phyloP scores from a whole-genome alignment of 2,113 vertebrate genomes.

The Myotis brandtii region DNA sequence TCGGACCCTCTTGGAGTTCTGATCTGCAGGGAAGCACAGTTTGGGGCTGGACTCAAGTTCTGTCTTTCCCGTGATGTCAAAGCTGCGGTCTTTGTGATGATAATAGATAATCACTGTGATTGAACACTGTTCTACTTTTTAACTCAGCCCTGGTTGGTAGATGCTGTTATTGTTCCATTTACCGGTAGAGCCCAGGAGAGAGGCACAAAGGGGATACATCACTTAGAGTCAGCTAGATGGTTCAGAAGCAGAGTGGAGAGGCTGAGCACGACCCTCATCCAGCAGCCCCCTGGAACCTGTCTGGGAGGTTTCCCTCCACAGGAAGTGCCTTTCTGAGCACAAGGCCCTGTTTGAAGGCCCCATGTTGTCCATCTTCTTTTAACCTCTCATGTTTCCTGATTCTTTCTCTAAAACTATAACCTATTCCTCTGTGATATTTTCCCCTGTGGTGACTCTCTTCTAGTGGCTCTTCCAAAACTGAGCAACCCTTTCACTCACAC shows the following conservation, averaged over 20 bases:
- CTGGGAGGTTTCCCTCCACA: background rate
- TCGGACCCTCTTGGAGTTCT: background rate
- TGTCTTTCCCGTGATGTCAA: background rate
- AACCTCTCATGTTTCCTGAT: background rate
- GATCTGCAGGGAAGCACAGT: background rate
- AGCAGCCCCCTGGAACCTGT: background rate
- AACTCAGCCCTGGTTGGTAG: background rate
- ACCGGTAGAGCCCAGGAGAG: background rate
- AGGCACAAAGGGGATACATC: background rate
- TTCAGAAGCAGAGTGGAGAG: background rate
- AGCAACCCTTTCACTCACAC: background rate
- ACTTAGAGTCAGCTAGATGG: background rate
- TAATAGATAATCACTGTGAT: background rate
- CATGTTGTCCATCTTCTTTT: background rate
- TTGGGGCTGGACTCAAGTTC: background rate
- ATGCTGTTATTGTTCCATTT: background rate
- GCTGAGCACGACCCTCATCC: background rate
- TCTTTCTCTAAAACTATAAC: background rate
- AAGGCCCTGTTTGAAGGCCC: background rate
- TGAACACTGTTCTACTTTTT: background rate
- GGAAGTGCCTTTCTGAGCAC: background rate
- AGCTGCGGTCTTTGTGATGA: background rate
- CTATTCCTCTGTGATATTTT: background rate
- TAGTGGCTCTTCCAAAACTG: background rate
- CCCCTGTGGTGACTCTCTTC: background rate